Conservation (phyloP, 2,888 invertebrate genomes). For the Cheilosia vernalis region DNA sequence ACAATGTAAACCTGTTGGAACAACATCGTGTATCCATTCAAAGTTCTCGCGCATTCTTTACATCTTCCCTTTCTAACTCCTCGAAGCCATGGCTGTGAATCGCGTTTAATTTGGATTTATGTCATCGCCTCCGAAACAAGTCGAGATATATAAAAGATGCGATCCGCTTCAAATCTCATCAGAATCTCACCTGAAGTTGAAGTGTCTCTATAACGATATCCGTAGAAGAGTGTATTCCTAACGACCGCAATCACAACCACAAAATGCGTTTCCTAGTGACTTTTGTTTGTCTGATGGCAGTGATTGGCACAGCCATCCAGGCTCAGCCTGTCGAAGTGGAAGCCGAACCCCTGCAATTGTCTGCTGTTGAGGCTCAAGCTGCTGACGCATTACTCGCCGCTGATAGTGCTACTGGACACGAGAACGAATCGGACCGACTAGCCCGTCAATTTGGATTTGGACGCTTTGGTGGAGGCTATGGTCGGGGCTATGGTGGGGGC, state of each 20-base stretch:
- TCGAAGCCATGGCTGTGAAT: background rate
- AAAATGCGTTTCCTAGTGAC: constrained; percentile 76
- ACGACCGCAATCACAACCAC: background rate
- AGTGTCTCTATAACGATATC: constrained; percentile 48
- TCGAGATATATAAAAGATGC: constrained; percentile 55
- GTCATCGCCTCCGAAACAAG: background rate
- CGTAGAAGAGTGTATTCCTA: background rate
- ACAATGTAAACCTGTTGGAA: background rate
- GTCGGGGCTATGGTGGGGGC: background rate
- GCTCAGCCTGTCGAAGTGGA: constrained; percentile 52
- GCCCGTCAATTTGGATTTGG: constrained; percentile 76
- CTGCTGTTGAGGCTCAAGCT: constrained; percentile 12
- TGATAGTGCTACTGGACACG: constrained; percentile 76
- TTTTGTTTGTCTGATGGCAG: constrained; percentile 69
- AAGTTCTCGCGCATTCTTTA: background rate
- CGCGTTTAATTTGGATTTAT: background rate
- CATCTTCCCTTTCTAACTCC: constrained; percentile 8
- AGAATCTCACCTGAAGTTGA: constrained; percentile 59
- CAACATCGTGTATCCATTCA: background rate
- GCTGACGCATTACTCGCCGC: constrained; percentile 72
- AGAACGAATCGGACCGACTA: constrained; percentile 76
- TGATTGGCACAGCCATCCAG: constrained; percentile 52
- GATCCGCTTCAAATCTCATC: constrained; percentile 43
- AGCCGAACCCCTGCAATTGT: constrained; percentile 29
- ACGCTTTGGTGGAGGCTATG: constrained; percentile 18